phyloP scores from a whole-genome alignment of 1,140 invertebrate species.

The Drosophila willistoni region DNA sequence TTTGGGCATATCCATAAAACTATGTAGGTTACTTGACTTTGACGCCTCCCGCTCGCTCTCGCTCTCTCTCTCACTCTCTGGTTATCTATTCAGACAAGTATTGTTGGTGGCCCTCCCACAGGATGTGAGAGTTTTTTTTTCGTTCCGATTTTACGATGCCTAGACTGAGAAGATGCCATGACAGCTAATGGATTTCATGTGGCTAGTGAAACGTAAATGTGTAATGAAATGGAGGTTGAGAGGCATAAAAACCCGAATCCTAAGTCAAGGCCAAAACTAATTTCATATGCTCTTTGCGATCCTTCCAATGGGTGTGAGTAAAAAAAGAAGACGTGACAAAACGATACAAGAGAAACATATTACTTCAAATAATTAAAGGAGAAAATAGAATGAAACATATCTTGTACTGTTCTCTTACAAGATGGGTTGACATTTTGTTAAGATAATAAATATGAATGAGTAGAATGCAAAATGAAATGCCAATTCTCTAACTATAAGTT shows the following conservation, averaged over 20 bases:
- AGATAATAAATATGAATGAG: too few species aligned
- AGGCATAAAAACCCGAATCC: not conserved
- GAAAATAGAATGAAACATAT: not conserved
- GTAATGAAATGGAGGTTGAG: conserved; percentile 7
- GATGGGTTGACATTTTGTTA: not conserved
- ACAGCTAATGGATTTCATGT: conserved; percentile 53
- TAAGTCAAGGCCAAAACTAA: conserved; percentile 42
- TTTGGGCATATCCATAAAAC: conserved; percentile 12
- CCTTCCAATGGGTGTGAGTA: not conserved
- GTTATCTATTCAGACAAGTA: conserved; percentile 41
- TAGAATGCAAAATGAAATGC: too few species aligned
- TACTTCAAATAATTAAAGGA: conserved; percentile 2
- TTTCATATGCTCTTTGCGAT: conserved; percentile 37
- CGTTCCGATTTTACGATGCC: conserved; percentile 1
- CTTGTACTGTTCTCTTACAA: not conserved
- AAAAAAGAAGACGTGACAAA: conserved; percentile 34
- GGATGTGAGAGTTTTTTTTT: not conserved
- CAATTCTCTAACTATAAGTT: too few species aligned
- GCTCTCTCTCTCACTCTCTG: not conserved
- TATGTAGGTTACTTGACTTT: conserved; percentile 18
- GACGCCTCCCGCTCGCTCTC: not conserved
- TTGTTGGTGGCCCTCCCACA: conserved; percentile 2
- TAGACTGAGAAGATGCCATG: conserved; percentile 19
- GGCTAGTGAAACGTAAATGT: conserved; percentile 42
- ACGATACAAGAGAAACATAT: not conserved